Evolutionary conservation across 2,888 invertebrate genomes (phyloP), one percentile per base, ranked within the genome.

Genomic region (Phragmatobia fuliginosa): DNA sequence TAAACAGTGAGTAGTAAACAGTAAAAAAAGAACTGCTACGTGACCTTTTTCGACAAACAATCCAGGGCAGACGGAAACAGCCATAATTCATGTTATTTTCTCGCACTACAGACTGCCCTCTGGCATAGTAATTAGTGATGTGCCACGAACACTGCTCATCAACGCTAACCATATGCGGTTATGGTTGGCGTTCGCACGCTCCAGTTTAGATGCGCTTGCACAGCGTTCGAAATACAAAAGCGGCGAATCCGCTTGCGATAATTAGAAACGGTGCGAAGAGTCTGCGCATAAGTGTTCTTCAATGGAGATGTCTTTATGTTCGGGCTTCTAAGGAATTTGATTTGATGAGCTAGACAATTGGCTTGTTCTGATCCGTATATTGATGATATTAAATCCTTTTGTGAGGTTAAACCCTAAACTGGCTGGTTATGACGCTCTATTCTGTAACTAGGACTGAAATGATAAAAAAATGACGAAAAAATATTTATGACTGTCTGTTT

Each of bases 161-260:
- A 87, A 75, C 73, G 80, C 77, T 79, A 68, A 71, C 85, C 87
- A 84, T 88, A 86, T 80, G 78, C 83, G 84, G 81, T 72, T 56
- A 68, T 71, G 70, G 69, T 66, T 77, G 76, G 62, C 70, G 86
- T 84, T 91, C 92, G 83, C 92, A 91, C 91, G 91, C 87, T 90
- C 91, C 83, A 89, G 83, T 87, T 91, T 76, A 68, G 59, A 66
- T 65, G 72, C 80, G 81, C 78, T 67, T 78, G 80, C 83, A 81
- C 81, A 73, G 73, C 77, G 77, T 82, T 82, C 73, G 74, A 77
- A 81, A 82, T 80, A 76, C 78, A 81, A 81, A 78, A 79, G 78
- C 71, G 76, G 78, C 68, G 78, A 80, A 79, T 83, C 80, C 81
- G 82, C 78, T 75, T 82, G 78, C 71, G 73, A 74, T 81, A 82